These are phyloP conservation scores for Poecile atricapillus DNA, from an alignment of 2,113 vertebrate genomes.

Conservation along the genomic window DNA sequence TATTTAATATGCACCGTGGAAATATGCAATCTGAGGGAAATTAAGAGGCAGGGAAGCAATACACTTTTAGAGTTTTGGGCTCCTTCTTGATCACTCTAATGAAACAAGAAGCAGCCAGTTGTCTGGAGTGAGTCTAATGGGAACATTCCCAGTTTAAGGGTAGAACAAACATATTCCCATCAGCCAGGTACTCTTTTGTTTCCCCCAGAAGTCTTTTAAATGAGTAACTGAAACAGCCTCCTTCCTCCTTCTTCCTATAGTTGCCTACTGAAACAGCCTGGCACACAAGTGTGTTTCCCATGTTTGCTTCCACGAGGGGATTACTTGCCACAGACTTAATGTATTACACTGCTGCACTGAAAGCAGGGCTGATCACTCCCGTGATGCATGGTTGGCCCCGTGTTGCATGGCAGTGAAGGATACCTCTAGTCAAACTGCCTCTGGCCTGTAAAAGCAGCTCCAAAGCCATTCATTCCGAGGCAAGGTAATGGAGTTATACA, in stretches of 20 bases:
- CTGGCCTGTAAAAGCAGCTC: not conserved
- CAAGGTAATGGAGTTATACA: not conserved
- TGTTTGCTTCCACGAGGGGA: not conserved
- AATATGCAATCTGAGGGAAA: not conserved
- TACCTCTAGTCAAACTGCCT: not conserved
- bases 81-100: not conserved
- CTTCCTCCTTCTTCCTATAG: not conserved
- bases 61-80: not conserved
- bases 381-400: accelerated
- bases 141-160: not conserved
- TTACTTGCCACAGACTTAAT: not conserved
- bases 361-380: not conserved
- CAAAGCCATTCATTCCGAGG: not conserved
- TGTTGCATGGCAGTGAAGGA: not conserved
- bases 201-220: not conserved
- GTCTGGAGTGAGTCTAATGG: not conserved
- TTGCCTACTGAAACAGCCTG: not conserved
- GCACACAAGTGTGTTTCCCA: not conserved
- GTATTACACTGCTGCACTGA: not conserved
- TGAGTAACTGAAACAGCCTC: not conserved
- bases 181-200: not conserved
- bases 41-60: not conserved
- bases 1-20: not conserved
- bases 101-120: not conserved
- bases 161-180: not conserved